Conservation (phyloP, 2,888 invertebrate species). For the Caenorhabditis becei region DNA sequence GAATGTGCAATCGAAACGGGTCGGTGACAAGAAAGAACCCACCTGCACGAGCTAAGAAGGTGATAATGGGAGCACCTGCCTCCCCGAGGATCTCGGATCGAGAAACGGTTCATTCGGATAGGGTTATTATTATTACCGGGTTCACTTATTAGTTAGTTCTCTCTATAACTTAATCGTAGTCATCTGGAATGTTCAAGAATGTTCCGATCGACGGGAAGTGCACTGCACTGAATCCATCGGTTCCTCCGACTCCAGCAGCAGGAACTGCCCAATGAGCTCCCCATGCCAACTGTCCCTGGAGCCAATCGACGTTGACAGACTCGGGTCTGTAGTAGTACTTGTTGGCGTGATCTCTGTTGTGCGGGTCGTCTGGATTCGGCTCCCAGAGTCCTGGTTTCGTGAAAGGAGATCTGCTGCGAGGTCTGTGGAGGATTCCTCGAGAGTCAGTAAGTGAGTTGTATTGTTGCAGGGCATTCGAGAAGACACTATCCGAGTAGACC, state of each 20-base stretch:
- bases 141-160: no score
- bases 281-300: slow-evolving; percentile 74
- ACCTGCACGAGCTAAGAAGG: slow-evolving; percentile 21
- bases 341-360: slow-evolving; percentile 78
- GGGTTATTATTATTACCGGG: no score
- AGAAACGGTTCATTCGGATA: background rate
- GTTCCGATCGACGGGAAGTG: slow-evolving; percentile 78
- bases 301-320: slow-evolving; percentile 76
- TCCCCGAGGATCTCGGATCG: background rate
- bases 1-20: background rate
- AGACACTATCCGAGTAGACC: slow-evolving; percentile 68
- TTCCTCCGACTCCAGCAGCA: slow-evolving; percentile 77
- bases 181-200: slow-evolving; percentile 78
- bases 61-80: slow-evolving; percentile 29
- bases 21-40: slow-evolving; percentile 21
- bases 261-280: slow-evolving; percentile 79
- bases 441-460: slow-evolving; percentile 68
- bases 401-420: slow-evolving; percentile 76
- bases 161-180: slow-evolving; percentile 71
- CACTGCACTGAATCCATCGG: slow-evolving; percentile 75
- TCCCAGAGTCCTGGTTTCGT: slow-evolving; percentile 79
- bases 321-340: slow-evolving; percentile 75
- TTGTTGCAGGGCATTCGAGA: slow-evolving; percentile 59
- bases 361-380: slow-evolving; percentile 78
- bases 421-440: slow-evolving; percentile 73